phyloP scores from a whole-genome alignment of 2,888 invertebrate species.

The Myopa testacea region DNA sequence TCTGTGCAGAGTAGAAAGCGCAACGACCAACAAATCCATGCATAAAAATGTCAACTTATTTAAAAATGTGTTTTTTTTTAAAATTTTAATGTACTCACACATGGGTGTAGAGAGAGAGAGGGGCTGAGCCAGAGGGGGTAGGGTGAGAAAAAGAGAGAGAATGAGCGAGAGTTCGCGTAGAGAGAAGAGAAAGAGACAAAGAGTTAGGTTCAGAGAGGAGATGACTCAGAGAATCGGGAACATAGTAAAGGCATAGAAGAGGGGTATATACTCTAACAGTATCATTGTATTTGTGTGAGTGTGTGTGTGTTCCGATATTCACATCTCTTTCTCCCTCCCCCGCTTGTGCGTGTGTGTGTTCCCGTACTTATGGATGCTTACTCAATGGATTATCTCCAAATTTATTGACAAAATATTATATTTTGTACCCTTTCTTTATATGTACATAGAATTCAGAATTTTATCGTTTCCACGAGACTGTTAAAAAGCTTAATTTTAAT shows the following conservation, averaged over 20 bases:
- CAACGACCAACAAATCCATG: neutral
- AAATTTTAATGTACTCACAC: neutral
- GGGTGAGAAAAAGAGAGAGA: neutral
- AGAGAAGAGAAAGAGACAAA: too few relatives aligned
- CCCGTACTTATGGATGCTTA: conserved; percentile 17
- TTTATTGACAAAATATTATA: conserved; percentile 32
- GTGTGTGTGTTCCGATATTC: neutral
- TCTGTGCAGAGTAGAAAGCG: neutral
- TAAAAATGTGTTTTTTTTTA: conserved; percentile 10
- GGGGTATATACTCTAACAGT: too few relatives aligned
- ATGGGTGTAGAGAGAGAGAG: neutral
- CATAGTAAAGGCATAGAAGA: too few relatives aligned
- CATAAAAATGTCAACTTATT: conserved; percentile 23
- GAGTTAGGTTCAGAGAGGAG: too few relatives aligned
- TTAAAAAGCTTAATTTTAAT: too few relatives aligned
- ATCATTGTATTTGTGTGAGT: neutral
- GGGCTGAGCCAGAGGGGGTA: neutral
- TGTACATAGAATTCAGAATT: neutral
- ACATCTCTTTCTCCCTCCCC: neutral
- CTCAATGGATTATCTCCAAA: conserved; percentile 27
- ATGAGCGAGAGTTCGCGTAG: neutral
- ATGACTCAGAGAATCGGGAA: too few relatives aligned
- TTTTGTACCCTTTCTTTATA: neutral
- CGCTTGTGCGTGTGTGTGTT: neutral
- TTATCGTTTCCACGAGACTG: neutral